These are phyloP conservation scores for Rhagologus leucostigma DNA, from an alignment of 2,113 vertebrate genomes.

Conservation along the genomic window DNA sequence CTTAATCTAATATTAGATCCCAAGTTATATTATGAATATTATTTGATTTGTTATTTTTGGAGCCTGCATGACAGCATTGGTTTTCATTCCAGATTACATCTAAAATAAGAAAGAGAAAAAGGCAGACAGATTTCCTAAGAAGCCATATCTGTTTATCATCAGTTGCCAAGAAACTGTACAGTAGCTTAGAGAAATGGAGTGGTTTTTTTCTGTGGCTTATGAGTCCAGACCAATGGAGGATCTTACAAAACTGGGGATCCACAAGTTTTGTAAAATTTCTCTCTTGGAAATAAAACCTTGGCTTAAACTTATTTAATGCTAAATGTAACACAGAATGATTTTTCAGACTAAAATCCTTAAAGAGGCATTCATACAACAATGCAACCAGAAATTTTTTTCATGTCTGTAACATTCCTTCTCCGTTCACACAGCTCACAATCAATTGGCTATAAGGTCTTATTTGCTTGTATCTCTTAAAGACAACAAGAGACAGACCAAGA, in stretches of 20 bases:
- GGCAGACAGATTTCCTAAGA: background rate
- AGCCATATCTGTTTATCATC: conserved; percentile 24
- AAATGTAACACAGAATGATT: background rate
- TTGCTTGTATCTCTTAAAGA: conserved; percentile 21
- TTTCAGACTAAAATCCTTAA: background rate
- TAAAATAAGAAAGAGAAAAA: background rate
- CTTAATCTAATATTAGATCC: background rate
- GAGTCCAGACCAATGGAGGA: background rate
- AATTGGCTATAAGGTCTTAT: background rate
- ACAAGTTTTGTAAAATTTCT: background rate
- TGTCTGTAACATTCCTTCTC: background rate
- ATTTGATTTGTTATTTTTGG: conserved; percentile 38
- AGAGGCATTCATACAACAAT: background rate
- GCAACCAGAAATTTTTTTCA: background rate
- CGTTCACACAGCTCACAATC: background rate
- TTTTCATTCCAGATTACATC: conserved; percentile 26
- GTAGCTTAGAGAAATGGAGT: conserved; percentile 2
- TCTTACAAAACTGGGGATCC: background rate
- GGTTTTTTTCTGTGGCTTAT: background rate
- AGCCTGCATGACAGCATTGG: background rate
- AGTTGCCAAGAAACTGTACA: conserved; percentile 38
- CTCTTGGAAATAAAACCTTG: background rate
- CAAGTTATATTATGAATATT: background rate
- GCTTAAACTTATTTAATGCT: background rate
- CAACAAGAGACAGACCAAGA: background rate